Base-by-base conservation (phyloP, 2,113 vertebrate genomes). In the Eretmochelys imbricata region DNA sequence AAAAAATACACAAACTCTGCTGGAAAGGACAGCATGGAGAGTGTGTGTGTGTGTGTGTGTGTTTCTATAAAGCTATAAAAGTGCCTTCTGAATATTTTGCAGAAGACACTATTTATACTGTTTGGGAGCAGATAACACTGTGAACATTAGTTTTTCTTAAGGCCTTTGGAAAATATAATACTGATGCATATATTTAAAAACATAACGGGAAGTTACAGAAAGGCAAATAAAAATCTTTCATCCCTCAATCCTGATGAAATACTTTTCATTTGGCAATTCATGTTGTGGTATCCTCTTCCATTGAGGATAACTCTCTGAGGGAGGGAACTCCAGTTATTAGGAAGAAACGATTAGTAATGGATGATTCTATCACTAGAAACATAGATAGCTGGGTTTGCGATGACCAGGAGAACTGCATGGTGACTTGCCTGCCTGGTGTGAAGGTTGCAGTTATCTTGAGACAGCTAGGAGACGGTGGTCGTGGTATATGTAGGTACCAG, bases 41-140 rank as follows among this genome's bases (percentile, higher is more conserved):
- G 62, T 19, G 22, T 65, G 46, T 53, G 38, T 54, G 62, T n/a
- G 22, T 65, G 46, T 53, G 12, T 42, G 19, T 35, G n/a, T 57
- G 46, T 80, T 79, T 88, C 79, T 92, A 88, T 11, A 91, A 86
- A 92, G 53, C 78, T 93, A 84, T 48, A 84, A 46, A 78, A 72
- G 82, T 91, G 93, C 19, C 87, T 54, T 53, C 57, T 62, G n/a
- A 79, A 95, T 81, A n/a, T 88, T 95, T 94, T 87, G 29, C 42
- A 57, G 29, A 57, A 57, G 54, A 16, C 5, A 76, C 54, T 11
- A 57, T 55, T 69, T 90, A 80, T n/a, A 46, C 93, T 20, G 3
- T 22, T 1, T 8, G 13, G 84, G 72, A 94, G 54, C 59, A 93
- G 25, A 22, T 59, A 51, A 46, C 6, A 10, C 14, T 92, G 38